Conservation (phyloP, 2,888 invertebrate species). For the Athalia cordata region DNA sequence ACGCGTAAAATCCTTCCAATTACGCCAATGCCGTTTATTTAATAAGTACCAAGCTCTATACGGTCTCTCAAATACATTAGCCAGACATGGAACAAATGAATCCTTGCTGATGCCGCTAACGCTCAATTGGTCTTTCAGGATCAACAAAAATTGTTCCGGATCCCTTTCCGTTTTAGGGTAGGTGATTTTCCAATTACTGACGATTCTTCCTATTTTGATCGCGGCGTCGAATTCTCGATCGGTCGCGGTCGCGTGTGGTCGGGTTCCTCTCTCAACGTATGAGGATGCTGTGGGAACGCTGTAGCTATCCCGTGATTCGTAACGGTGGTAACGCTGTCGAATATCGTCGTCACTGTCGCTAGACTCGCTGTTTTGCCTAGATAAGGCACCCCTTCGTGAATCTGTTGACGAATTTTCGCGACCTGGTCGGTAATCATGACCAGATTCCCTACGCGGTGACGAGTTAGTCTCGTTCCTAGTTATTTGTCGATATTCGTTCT, state of each 20-base stretch:
- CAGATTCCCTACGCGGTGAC: background rate
- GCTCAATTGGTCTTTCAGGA: conserved; percentile 28
- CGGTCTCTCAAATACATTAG: conserved; percentile 41
- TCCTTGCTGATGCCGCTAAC: conserved; percentile 43
- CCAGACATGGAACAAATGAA: conserved; percentile 45
- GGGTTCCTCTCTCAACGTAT: background rate
- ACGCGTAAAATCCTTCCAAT: conserved; percentile 46
- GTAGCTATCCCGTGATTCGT: background rate
- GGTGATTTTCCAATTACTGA: conserved; percentile 43
- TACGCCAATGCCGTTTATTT: conserved; percentile 23
- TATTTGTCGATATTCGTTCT: background rate
- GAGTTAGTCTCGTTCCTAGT: background rate
- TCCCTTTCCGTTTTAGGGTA: conserved; percentile 45
- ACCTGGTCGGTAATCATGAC: background rate
- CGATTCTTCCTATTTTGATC: conserved; percentile 43
- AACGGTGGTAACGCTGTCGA: background rate
- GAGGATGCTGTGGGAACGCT: background rate
- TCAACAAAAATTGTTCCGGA: conserved; percentile 46
- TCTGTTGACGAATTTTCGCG: background rate
- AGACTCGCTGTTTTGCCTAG: conserved; percentile 28
- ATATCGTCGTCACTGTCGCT: conserved; percentile 39
- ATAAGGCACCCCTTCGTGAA: conserved; percentile 25
- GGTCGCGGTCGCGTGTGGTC: background rate
- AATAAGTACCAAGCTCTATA: conserved; percentile 46
- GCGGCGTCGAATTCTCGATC: conserved; percentile 41